Conservation (phyloP, 2,113 vertebrate genomes). For the Entomyzon cyanotis region DNA sequence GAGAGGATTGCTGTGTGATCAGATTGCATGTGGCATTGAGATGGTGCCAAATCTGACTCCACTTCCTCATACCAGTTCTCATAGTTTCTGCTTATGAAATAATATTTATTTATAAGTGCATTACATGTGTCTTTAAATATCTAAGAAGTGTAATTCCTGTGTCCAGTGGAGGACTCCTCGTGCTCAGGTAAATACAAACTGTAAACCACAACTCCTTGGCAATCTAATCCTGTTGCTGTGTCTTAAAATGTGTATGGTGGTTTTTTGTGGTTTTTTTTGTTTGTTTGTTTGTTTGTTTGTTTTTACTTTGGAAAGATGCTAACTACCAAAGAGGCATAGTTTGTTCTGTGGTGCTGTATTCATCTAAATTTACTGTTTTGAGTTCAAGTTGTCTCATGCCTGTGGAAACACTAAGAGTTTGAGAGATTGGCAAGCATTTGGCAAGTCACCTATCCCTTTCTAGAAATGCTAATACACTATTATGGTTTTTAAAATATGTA, state of each 20-base stretch:
- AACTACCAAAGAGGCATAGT: neutral
- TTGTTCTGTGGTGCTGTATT: neutral
- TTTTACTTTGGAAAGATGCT: neutral
- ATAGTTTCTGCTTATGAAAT: slow-evolving; percentile 66
- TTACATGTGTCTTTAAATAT: slow-evolving; percentile 14
- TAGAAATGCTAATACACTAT: neutral
- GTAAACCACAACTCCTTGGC: neutral
- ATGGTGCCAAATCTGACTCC: slow-evolving; percentile 35
- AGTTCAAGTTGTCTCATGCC: neutral
- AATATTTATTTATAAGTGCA: slow-evolving; percentile 49
- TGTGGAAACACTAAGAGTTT: neutral
- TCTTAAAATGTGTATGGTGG: neutral
- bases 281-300: too few relatives aligned
- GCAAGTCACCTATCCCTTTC: neutral
- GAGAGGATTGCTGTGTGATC: neutral
- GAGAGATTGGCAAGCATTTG: neutral
- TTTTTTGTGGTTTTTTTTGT: neutral
- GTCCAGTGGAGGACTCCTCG: neutral
- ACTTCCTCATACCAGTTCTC: slow-evolving; percentile 58
- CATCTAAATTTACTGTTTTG: neutral
- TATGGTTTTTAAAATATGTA: neutral
- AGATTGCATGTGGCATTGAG: slow-evolving; percentile 22
- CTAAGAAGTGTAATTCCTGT: neutral
- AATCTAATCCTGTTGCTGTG: neutral
- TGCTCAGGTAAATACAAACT: neutral